These are phyloP conservation scores for Rhinichthys osculus DNA, from an alignment of 2,797 vertebrate genomes.

Conservation along the genomic window DNA sequence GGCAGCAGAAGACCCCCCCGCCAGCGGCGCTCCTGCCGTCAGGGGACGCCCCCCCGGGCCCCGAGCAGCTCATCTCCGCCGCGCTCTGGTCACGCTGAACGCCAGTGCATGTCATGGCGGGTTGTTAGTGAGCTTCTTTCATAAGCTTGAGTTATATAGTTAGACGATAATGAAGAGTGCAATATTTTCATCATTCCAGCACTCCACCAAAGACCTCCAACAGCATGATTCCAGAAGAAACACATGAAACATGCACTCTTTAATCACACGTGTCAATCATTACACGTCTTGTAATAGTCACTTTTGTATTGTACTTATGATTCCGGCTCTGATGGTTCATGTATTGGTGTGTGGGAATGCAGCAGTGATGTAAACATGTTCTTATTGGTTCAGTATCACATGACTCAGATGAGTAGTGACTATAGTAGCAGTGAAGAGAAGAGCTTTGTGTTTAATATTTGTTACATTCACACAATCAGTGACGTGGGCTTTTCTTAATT, in stretches of 20 bases:
- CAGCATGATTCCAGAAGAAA: background rate
- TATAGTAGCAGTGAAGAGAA: background rate
- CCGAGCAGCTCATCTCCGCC: background rate
- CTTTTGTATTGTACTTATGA: background rate
- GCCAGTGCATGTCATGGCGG: slow-evolving; percentile 8
- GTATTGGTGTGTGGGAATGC: slow-evolving; percentile 73
- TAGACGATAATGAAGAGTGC: slow-evolving; percentile 7
- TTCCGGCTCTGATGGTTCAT: slow-evolving; percentile 68
- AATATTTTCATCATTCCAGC: slow-evolving; percentile 1
- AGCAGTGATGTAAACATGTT: slow-evolving; percentile 53
- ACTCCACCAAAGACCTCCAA: slow-evolving; percentile 27
- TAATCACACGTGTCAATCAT: background rate
- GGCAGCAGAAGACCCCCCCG: slow-evolving; percentile 8
- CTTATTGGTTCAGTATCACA: slow-evolving; percentile 2
- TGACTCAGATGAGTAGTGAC: background rate
- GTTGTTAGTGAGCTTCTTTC: background rate
- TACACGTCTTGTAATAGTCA: background rate
- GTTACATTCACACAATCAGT: slow-evolving; percentile 18
- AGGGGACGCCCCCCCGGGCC: background rate
- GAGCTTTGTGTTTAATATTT: background rate
- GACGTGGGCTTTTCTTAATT: background rate
- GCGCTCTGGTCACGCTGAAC: background rate
- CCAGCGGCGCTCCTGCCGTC: background rate
- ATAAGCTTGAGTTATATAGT: background rate
- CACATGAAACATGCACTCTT: background rate